Evolutionary conservation across 2,113 vertebrate genomes (phyloP), one percentile per base, ranked within the genome.

Genomic region (Heliornis fulica): DNA sequence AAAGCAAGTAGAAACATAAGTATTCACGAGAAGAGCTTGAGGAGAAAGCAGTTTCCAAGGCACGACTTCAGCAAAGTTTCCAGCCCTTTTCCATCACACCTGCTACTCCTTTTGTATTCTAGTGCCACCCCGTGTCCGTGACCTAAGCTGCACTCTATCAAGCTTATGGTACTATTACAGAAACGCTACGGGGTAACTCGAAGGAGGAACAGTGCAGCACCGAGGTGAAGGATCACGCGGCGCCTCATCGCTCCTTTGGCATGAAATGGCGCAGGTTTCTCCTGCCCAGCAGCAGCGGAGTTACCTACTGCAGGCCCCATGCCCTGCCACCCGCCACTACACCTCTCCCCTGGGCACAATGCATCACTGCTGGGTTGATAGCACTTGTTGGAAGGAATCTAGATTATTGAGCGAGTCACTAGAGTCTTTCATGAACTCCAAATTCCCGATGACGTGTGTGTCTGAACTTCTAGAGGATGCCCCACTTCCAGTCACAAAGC

Each of bases 91-190:
- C 50, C 57, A 34, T 2, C 38, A 15, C 3, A 1, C 14, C 48
- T 34, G 51, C n/a, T 29, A 11, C 36, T 89, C 81, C 51, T 77
- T 72, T 21, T 78, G 92, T 90, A 82, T 71, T 93, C 28, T 80
- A 96, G 80, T 83, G 96, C 91, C 96, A 96, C 72, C 96, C 78
- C 40, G 92, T 82, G 96, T 94, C 80, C 71, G 25, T n/a, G 31
- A 54, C 36, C 38, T 14, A 59, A 20, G 89, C 56, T 89, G 95
- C 91, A 93, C 72, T 15, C n/a, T 40, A 34, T 34, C 66, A 57
- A 57, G 21, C 5, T 65, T 46, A 36, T 15, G 45, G 0, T 13
- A 2, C 0, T 3, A 31, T 7, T 64, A 40, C 78, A 22, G 29
- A 45, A 83, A 26, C 28, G 50, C 48, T 32, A 22, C 10, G 10